These are phyloP conservation scores for Scatophagus argus DNA, from an alignment of 2,113 vertebrate genomes.

Conservation along the genomic window DNA sequence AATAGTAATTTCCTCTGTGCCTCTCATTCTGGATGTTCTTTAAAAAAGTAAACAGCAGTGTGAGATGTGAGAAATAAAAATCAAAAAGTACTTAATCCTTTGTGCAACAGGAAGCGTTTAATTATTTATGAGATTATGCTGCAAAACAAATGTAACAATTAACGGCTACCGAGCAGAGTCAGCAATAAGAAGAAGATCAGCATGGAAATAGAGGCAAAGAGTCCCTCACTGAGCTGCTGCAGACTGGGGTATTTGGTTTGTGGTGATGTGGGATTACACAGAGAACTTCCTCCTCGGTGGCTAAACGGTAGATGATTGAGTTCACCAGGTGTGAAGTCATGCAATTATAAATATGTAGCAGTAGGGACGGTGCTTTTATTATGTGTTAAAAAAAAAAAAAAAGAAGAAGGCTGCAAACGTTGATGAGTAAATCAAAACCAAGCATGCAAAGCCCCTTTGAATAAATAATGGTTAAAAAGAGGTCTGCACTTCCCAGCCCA, in stretches of 20 bases:
- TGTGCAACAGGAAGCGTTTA: not conserved
- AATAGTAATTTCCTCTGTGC: too few species aligned
- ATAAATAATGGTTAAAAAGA: not conserved
- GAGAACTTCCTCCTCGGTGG: not conserved
- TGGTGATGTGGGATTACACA: not conserved
- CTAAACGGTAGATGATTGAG: not conserved
- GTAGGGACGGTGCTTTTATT: not conserved
- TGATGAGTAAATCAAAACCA: not conserved
- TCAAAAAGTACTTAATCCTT: not conserved
- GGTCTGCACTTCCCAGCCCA: not conserved
- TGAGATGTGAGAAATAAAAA: not conserved
- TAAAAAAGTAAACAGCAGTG: not conserved
- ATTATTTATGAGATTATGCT: not conserved
- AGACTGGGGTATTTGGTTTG: not conserved
- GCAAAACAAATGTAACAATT: not conserved
- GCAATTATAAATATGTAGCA: constrained; percentile 1
- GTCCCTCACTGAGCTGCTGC: not conserved
- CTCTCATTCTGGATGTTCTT: not conserved
- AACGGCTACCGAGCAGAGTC: not conserved
- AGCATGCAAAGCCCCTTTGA: not conserved
- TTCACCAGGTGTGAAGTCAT: constrained; percentile 5
- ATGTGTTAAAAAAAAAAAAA: too few species aligned
- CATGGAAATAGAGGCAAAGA: not conserved
- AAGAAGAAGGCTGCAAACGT: not conserved
- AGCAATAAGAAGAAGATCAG: not conserved